Percentiles rank a stretch among this genome's conserved stretches.
phyloP scores from a whole-genome alignment of 2,797 vertebrate genomes.

The Pseudocheirus occidentalis region DNA sequence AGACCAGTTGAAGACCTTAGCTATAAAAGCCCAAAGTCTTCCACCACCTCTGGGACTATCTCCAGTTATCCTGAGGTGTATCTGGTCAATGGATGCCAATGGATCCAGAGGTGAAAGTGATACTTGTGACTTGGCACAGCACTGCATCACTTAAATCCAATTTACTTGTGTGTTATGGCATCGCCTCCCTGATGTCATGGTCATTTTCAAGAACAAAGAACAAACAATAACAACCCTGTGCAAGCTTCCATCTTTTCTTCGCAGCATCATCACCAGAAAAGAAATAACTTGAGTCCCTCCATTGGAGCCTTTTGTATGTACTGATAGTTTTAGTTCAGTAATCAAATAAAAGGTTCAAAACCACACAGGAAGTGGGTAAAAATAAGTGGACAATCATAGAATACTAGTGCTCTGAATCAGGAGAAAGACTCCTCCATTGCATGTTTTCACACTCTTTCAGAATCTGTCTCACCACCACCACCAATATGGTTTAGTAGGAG shows the following conservation, averaged over 20 bases:
- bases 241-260: neutral
- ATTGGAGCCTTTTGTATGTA: neutral
- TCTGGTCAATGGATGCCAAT: too few species aligned
- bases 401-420: neutral
- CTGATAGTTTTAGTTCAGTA: neutral
- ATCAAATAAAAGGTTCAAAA: neutral
- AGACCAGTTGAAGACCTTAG: too few species aligned
- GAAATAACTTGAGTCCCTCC: neutral
- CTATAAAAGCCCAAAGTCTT: too few species aligned
- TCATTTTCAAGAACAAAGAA: too few species aligned
- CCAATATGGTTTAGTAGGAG: neutral
- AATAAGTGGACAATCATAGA: neutral
- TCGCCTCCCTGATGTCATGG: too few species aligned
- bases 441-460: neutral
- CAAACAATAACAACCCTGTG: too few species aligned
- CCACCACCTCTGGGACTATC: too few species aligned
- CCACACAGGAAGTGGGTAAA: neutral
- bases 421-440: neutral
- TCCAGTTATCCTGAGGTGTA: neutral
- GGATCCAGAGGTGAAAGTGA: too few species aligned
- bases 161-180: too few species aligned
- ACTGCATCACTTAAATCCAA: too few species aligned
- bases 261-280: neutral
- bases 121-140: too few species aligned
- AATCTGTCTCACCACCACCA: neutral